A percentile compares a stretch with the other conserved stretches of the same genome.
These are phyloP conservation scores for Orycteropus afer DNA, from an alignment of 2,113 vertebrate species.

Conservation along the genomic window DNA sequence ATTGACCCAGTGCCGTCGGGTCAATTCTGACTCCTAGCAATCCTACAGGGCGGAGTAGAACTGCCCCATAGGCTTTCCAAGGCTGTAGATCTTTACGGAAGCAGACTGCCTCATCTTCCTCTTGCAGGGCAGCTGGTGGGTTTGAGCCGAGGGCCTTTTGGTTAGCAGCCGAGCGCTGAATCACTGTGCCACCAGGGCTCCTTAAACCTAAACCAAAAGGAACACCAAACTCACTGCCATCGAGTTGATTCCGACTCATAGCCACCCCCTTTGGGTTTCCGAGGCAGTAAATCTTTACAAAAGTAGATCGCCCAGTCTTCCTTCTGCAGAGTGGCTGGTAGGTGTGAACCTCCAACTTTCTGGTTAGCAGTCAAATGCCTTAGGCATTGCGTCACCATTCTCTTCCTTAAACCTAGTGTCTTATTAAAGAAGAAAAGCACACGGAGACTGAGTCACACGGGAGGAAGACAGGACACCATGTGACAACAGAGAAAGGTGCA, in stretches of 20 bases:
- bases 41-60: background rate
- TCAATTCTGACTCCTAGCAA: background rate
- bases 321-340: too few species aligned
- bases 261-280: too few species aligned
- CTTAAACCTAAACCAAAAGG: too few species aligned
- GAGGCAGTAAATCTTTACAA: too few species aligned
- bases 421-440: background rate
- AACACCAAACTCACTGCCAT: too few species aligned
- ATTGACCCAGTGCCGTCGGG: background rate
- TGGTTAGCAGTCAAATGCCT: too few species aligned
- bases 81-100: background rate
- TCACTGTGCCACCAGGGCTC: background rate
- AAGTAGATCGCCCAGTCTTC: too few species aligned
- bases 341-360: too few species aligned
- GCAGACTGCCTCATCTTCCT: background rate
- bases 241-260: too few species aligned
- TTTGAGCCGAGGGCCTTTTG: too few species aligned
- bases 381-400: too few species aligned
- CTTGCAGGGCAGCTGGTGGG: background rate
- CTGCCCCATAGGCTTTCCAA: background rate
- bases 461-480: background rate
- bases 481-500: background rate
- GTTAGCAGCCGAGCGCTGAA: background rate
- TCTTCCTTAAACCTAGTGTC: too few species aligned
- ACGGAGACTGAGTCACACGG: background rate